Conservation (phyloP, 2,113 vertebrate genomes). For the Campylomormyrus tamandua region DNA sequence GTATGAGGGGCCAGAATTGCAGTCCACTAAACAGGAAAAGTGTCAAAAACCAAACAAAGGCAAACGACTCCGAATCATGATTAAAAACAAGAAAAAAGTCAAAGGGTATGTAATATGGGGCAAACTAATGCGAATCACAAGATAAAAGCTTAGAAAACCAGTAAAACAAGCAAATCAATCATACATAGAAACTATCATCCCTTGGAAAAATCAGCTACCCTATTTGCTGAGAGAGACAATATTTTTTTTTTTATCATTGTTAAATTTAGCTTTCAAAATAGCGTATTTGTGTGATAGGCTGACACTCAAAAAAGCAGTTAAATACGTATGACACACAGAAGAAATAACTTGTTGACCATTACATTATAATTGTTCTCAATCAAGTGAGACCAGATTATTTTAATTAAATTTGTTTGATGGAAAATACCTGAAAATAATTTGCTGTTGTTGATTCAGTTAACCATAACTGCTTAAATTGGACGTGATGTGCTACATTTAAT, state of each 20-base stretch:
- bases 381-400: background rate
- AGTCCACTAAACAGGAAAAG: background rate
- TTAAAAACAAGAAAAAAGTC: background rate
- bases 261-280: background rate
- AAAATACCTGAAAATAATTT: background rate
- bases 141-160: background rate
- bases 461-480: background rate
- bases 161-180: background rate
- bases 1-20: background rate
- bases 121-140: background rate
- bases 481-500: background rate
- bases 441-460: background rate
- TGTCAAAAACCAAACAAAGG: background rate
- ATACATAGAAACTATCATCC: background rate
- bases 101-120: background rate
- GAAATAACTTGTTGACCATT: background rate
- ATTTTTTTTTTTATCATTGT: background rate
- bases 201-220: background rate
- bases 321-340: background rate
- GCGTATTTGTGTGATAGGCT: background rate
- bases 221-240: background rate
- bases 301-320: background rate
- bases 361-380: background rate
- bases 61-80: background rate
- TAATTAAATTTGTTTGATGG: background rate